A percentile compares a stretch with the other conserved stretches of the same genome.
Evolutionary conservation across 2,797 vertebrate species (phyloP).

Genomic region (Scomberomorus guttatus): DNA sequence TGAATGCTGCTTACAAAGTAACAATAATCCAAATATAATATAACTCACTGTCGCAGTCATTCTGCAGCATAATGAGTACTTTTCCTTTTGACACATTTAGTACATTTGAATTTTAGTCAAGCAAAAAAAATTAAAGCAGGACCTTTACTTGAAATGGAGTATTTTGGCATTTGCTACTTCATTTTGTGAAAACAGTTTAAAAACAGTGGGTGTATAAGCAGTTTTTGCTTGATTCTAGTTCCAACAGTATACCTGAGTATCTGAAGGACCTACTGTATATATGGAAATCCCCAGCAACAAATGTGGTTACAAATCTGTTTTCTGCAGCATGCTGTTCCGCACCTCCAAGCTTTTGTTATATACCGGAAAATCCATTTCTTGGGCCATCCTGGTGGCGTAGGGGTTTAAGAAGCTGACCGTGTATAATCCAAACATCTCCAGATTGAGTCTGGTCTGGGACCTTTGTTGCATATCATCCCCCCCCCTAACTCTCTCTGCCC

Average conservation of each 20-base stretch:
- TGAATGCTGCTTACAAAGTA: too few relatives aligned
- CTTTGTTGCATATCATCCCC: background rate
- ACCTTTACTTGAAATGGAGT: background rate
- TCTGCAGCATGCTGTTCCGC: background rate
- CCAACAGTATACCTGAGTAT: too few relatives aligned
- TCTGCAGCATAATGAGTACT: too few relatives aligned
- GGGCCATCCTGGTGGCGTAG: background rate
- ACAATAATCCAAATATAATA: too few relatives aligned
- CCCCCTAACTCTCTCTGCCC: too few relatives aligned
- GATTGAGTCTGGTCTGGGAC: accelerated
- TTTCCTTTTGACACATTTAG: too few relatives aligned
- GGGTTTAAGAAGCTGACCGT: background rate
- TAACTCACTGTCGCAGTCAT: too few relatives aligned
- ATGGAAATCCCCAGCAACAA: background rate
- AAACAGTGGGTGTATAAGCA: background rate
- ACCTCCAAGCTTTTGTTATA: background rate
- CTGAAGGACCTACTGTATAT: background rate
- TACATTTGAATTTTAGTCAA: too few relatives aligned
- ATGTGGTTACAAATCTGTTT: too few relatives aligned
- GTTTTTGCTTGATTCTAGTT: background rate
- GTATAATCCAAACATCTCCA: background rate
- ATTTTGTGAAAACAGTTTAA: too few relatives aligned
- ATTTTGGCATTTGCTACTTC: background rate
- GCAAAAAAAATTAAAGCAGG: too few relatives aligned
- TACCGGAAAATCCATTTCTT: slow-evolving; percentile 1